Evolutionary conservation across 1,140 invertebrate genomes (phyloP), one percentile per base, ranked within the genome.

Genomic region (Bombus picipes): DNA sequence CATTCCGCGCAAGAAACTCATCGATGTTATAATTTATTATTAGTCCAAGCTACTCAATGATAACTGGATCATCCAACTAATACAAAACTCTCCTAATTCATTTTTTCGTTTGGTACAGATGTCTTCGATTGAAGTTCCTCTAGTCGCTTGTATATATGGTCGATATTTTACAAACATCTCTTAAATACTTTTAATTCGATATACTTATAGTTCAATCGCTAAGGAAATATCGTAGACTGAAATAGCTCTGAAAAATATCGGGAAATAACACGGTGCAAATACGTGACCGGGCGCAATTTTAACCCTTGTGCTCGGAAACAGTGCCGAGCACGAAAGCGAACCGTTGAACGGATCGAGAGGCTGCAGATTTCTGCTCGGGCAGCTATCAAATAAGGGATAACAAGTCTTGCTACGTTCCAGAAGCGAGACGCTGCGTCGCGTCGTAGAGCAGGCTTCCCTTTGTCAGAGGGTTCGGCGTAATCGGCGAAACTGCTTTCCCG

Each of bases 321-420:
- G 62, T 59, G 41, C n/a, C 39, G 41, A 66, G 39, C 15, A 32
- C 47, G 47, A 18, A 22, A 53, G 18, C 47, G n/a, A 12, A 22
- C 37, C 39, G 43, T 66, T 62, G 81, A 47, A 68, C 37, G 34
- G 74, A 83, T 77, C 81, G 73, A 77, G 72, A 41, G 81, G 34
- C 68, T 83, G 76, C 41, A 41, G 81, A 28, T 77, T 83, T 83
- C 81, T 70, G 43, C 81, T 83, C 73, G 73, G n/a, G 43, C 43
- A 34, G 66, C 62, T 83, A 76, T 73, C 59, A 83, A 83, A 83
- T 77, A 83, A 77, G 81, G 73, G 74, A 83, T 76, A 77, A 41
- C 81, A 77, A 68, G 81, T 70, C 70, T 15, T 18, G 41, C 65
- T 68, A 37, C 62, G 57, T 83, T 53, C 28, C 28, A 68, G 43